Base-by-base conservation (phyloP, 2,113 vertebrate species). In the Anseranas semipalmata region DNA sequence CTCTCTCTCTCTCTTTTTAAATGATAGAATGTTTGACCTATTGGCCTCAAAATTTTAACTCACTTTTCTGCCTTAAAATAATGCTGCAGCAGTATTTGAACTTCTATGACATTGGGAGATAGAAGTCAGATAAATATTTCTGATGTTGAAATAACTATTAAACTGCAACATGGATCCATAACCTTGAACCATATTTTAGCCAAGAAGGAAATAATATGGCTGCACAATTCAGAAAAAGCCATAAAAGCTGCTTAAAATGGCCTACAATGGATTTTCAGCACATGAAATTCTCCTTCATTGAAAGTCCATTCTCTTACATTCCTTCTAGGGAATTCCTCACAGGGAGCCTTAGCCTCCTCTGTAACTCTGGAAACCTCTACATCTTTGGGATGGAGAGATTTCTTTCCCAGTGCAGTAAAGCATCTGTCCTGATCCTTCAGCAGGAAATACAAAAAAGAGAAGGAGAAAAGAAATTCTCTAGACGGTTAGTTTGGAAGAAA, bases 91-190 rank as follows among this genome's bases (percentile, higher is more conserved):
- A 59, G 53, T 92, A 76, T 95, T 90, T 93, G 90, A 94, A 92
- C 41, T 87, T 93, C 53, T 56, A 7, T 79, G 89, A 87, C 90
- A 89, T 10, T 90, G 84, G n/a, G 66, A 91, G 62, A 92, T 66
- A 85, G 45, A 73, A 92, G 78, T 80, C 50, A 89, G 90, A 94
- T 82, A 95, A 95, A 95, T 83, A 93, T 80, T 94, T 96, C 81
- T 93, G 70, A 79, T 83, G 66, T 55, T 59, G 58, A 91, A 95
- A 74, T 73, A 79, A 92, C 83, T 84, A 58, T 53, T 90, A 87
- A 89, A 63, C 35, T 85, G 92, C 91, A 85, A 13, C 35, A 9
- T 59, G 58, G 28, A 89, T 89, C 56, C n/a, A 62, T 87, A 87
- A 79, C 52, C 50, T 73, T 85, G 84, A 94, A 79, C 11, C 4